Evolutionary conservation across 2,888 invertebrate genomes (phyloP), one percentile per base, ranked within the genome.

Genomic region (Epinotia brunnichana): DNA sequence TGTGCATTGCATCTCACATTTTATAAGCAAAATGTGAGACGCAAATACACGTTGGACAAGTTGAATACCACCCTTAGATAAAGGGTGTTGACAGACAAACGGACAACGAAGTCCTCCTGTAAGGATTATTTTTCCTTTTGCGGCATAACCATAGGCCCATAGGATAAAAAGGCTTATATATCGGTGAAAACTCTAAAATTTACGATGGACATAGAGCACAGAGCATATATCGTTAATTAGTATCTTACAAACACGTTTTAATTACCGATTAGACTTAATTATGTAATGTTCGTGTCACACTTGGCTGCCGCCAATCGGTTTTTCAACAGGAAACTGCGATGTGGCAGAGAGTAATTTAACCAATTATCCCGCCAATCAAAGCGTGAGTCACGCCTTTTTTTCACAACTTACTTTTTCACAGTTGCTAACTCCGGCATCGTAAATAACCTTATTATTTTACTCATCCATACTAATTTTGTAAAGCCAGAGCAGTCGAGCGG

Each of bases 351-450:
- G 35, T 48, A 53, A 29, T 69, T 54, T 29, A 15, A 68, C 19
- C 24, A 56, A 70, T 62, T 63, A 62, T 44, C 21, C 48, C 35
- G 39, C 15, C 60, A 69, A 61, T 44, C 54, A 15, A 69, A 41
- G 54, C 61, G 54, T 54, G 56, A 62, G 54, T 63, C 62, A 62
- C 44, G 41, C 56, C 29, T 56, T 56, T 70, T 70, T 69, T 62
- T 69, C 54, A 69, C 62, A 62, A 56, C 41, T 21, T 17, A 2
- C 9, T 19, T 41, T 15, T 61, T 29, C 15, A 62, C 48, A 3
- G 44, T 29, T 51, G 21, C 48, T 21, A 44, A 48, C 19, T 44
- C 11, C 5, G 19, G 5, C 15, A 44, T 41, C 21, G 44, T 44
- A 21, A n/a, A 51, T n/a, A 21, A 39, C n/a, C 39, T 44, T 17